These are phyloP conservation scores for Paramormyrops hopkinsi DNA, from an alignment of 2,797 vertebrate genomes.

Conservation along the genomic window DNA sequence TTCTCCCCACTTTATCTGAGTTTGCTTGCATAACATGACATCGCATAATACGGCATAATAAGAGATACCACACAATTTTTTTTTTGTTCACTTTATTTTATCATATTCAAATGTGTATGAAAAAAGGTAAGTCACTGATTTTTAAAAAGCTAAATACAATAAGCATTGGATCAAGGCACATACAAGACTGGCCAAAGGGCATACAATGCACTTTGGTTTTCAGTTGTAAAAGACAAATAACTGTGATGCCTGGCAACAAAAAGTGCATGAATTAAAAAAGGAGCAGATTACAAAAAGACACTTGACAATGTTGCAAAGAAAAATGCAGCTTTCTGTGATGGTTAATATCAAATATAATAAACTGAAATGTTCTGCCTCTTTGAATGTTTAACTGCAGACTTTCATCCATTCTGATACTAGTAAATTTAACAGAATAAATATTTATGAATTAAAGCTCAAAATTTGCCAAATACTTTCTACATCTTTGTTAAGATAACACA, in stretches of 20 bases:
- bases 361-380: background rate
- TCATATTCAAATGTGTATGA: slow-evolving; percentile 66
- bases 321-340: background rate
- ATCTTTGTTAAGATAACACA: background rate
- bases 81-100: slow-evolving; percentile 54
- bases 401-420: background rate
- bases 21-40: background rate
- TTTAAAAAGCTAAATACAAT: slow-evolving; percentile 73
- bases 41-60: background rate
- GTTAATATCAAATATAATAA: background rate
- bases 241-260: slow-evolving; percentile 61
- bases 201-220: slow-evolving; percentile 77
- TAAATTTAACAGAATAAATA: background rate
- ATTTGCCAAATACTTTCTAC: background rate
- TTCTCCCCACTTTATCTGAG: background rate
- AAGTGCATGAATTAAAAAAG: slow-evolving; percentile 35
- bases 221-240: slow-evolving; percentile 52
- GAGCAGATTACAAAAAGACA: slow-evolving; percentile 2
- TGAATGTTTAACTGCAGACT: background rate
- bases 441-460: background rate
- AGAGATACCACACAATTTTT: slow-evolving; percentile 38
- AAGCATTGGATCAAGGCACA: slow-evolving; percentile 78
- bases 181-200: slow-evolving; percentile 78
- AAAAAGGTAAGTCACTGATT: slow-evolving; percentile 60
- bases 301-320: slow-evolving; percentile 20